These are phyloP conservation scores for Drepanosiphum platanoidis DNA, from an alignment of 2,888 invertebrate species.

Conservation along the genomic window DNA sequence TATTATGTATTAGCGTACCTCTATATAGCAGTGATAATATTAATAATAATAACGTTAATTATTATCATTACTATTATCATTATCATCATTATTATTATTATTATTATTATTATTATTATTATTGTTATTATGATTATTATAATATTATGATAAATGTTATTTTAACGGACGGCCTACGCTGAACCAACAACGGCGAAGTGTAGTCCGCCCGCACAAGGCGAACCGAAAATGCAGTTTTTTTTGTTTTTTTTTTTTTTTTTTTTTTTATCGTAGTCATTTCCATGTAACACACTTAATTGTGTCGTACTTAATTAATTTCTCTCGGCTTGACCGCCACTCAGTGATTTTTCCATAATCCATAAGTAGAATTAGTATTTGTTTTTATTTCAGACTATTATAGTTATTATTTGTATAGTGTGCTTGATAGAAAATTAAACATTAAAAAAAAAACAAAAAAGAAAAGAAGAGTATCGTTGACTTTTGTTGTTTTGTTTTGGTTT, in stretches of 20 bases:
- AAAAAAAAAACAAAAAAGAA: conserved; percentile 13
- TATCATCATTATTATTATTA: conserved; percentile 17
- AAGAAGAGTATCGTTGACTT: background rate
- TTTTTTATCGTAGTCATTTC: conserved; percentile 55
- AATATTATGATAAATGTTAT: conserved; percentile 12
- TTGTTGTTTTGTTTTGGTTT: background rate
- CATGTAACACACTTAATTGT: conserved; percentile 23
- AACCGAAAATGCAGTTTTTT: conserved; percentile 26
- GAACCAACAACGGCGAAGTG: background rate
- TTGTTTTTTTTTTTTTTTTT: conserved; percentile 8
- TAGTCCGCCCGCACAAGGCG: background rate
- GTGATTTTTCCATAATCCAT: conserved; percentile 40
- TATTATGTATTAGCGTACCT: conserved; percentile 18
- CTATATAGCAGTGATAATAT: background rate
- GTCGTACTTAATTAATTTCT: conserved; percentile 32
- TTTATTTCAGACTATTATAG: conserved; percentile 44
- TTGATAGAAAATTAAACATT: conserved; percentile 48
- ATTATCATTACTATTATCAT: conserved; percentile 26
- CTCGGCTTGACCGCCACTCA: conserved; percentile 2
- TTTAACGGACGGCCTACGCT: background rate
- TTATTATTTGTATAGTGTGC: conserved; percentile 54
- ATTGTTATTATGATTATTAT: conserved; percentile 19
- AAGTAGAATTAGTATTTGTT: conserved; percentile 40
- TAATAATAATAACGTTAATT: background rate
- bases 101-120: conserved; percentile 27